Evolutionary conservation across 2,888 invertebrate species (phyloP), one percentile per base, ranked within the genome.

Genomic region (Rhagium mordax): DNA sequence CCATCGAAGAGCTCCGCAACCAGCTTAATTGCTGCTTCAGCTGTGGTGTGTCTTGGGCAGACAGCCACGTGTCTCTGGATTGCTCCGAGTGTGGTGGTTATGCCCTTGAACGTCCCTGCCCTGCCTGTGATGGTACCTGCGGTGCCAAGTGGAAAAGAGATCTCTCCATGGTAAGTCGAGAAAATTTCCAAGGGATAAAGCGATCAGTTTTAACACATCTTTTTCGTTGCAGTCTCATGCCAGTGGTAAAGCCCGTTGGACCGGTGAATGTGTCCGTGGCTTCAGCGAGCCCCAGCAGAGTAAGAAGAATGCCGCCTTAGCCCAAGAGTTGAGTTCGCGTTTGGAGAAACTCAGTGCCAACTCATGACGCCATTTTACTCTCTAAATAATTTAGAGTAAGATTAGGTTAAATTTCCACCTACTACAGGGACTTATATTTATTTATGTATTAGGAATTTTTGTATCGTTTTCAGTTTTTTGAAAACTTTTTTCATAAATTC

Each of bases 71-170:
- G 53, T 93, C 94, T 7, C 88, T 94, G 59, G 94, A 94, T 85
- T 95, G 95, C 86, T 89, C 91, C 61, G 95, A 95, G 86, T 95
- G 95, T 85, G 95, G 94, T 53, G 94, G 95, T 67, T 95, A 94
- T 84, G 92, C 94, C 70, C 89, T 94, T 83, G 90, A 92, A 81
- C 89, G 95, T 79, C 94, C 95, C 18, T 95, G 95, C 84, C 93
- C 93, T 10, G 88, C 91, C 15, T 95, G 95, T 85, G 92, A 93
- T 74, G 95, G 94, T 65, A 90, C 91, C 80, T 95, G 95, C 85
- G 91, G 91, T 75, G 90, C 91, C 65, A 87, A 89, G 62, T 95
- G 95, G 95, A 93, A 92, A 83, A 90, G 95, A 79, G 94, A 95
- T 88, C 91, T 94, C 79, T 92, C 93, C 80, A 92, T 92, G 92